Conservation (phyloP, 2,797 vertebrate species). For the Sebastes vulpes region DNA sequence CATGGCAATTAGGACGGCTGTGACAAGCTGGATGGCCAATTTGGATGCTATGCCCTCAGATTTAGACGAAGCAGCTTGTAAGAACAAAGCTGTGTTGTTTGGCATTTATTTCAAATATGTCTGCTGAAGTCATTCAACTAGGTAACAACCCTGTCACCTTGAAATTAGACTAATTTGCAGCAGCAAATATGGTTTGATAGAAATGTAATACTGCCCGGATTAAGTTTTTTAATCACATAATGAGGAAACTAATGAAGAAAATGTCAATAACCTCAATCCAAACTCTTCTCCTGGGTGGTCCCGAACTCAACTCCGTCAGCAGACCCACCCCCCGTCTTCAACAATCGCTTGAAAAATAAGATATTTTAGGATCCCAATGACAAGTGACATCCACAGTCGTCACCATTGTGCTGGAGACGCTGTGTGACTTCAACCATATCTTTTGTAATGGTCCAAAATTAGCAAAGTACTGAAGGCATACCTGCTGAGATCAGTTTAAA, state of each 20-base stretch:
- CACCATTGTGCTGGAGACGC: background rate
- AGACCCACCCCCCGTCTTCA: background rate
- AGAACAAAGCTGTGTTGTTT: conserved; percentile 28
- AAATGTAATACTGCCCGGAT: background rate
- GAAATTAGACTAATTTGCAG: background rate
- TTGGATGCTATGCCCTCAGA: conserved; percentile 15
- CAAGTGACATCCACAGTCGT: background rate
- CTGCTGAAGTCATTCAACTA: background rate
- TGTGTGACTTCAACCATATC: background rate
- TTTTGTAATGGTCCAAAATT: background rate
- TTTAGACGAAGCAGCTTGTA: conserved; percentile 22
- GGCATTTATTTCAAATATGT: conserved; percentile 16
- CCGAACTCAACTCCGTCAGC: background rate
- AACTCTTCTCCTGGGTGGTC: background rate
- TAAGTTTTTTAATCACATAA: conserved; percentile 21
- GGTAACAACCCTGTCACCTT: background rate
- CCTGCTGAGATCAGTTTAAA: background rate
- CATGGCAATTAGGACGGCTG: conserved; percentile 62
- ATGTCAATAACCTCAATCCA: conserved; percentile 3
- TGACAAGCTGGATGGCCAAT: conserved; percentile 39
- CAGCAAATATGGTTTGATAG: background rate
- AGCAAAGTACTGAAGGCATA: background rate
- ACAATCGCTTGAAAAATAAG: background rate
- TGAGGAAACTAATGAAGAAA: conserved; percentile 29
- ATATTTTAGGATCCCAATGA: background rate